phyloP scores from a whole-genome alignment of 2,888 invertebrate species.

The Protodeltote pygarga region DNA sequence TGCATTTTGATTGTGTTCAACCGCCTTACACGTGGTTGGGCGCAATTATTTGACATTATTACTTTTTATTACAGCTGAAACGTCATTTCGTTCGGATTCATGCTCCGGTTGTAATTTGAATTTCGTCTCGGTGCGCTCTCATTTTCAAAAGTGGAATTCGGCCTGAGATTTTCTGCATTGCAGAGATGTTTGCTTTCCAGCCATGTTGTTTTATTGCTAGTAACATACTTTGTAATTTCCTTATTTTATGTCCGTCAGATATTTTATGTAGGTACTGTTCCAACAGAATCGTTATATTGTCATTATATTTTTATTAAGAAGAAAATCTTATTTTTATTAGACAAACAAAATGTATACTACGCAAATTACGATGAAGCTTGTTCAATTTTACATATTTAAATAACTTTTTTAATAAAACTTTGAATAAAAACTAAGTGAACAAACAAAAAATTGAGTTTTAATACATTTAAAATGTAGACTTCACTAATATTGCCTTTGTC shows the following conservation, averaged over 20 bases:
- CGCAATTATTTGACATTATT: conserved; percentile 76
- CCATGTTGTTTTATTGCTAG: conserved; percentile 41
- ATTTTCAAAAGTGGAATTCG: conserved; percentile 45
- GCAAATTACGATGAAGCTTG: too few species aligned
- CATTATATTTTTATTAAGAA: too few species aligned
- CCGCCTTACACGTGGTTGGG: conserved; percentile 70
- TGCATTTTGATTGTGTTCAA: conserved; percentile 75
- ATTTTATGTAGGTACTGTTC: too few species aligned
- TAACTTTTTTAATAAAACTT: conserved; percentile 3
- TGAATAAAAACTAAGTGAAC: too few species aligned
- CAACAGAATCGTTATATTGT: too few species aligned
- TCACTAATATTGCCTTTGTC: not conserved
- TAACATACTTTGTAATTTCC: conserved; percentile 24
- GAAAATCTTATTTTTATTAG: too few species aligned
- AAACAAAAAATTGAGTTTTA: conserved; percentile 32
- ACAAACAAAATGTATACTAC: too few species aligned
- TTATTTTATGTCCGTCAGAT: conserved; percentile 40
- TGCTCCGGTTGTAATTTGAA: conserved; percentile 50
- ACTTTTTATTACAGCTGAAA: conserved; percentile 66
- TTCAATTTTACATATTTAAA: conserved; percentile 30
- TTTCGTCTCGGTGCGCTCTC: conserved; percentile 45
- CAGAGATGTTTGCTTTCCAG: conserved; percentile 38
- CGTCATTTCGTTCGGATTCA: conserved; percentile 50
- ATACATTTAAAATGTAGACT: conserved; percentile 20
- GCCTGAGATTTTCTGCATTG: conserved; percentile 42